phyloP scores from a whole-genome alignment of 2,797 vertebrate species.

The Microctenopoma stevenorrisi region DNA sequence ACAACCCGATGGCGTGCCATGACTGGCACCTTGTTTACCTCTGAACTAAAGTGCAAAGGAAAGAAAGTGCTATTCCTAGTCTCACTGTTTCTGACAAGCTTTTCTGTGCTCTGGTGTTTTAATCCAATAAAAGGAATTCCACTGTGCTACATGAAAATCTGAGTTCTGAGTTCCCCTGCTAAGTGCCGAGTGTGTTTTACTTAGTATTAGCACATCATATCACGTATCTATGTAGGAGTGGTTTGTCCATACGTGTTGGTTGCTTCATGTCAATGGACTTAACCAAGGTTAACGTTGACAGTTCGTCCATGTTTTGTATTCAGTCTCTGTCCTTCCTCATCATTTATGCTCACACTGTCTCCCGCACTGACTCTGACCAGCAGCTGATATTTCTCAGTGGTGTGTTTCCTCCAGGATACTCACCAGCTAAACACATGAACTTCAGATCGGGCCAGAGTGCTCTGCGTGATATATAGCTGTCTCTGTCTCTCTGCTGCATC shows the following conservation, averaged over 20 bases:
- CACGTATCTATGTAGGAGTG: no score
- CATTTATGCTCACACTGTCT: neutral
- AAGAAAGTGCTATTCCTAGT: slow-evolving; percentile 14
- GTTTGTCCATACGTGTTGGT: no score
- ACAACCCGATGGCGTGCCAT: slow-evolving; percentile 20
- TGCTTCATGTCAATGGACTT: no score
- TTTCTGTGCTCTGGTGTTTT: slow-evolving; percentile 6
- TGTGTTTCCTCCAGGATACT: slow-evolving; percentile 23
- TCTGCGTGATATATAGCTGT: neutral
- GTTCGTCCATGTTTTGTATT: neutral
- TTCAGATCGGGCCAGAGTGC: neutral
- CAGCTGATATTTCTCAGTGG: neutral
- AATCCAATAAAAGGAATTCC: slow-evolving; percentile 3
- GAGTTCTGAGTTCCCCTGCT: no score
- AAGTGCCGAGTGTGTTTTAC: neutral
- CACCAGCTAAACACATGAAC: slow-evolving; percentile 2
- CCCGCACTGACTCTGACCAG: neutral
- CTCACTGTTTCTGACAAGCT: slow-evolving; percentile 10
- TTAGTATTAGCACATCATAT: no score
- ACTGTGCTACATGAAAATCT: slow-evolving; percentile 4
- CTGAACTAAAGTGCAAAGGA: slow-evolving; percentile 20
- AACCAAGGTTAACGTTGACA: neutral
- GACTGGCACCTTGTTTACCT: slow-evolving; percentile 49
- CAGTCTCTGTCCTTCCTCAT: neutral
- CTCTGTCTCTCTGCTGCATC: slow-evolving; percentile 14